These are phyloP conservation scores for Brachionichthys hirsutus DNA, from an alignment of 2,113 vertebrate species.

Conservation along the genomic window DNA sequence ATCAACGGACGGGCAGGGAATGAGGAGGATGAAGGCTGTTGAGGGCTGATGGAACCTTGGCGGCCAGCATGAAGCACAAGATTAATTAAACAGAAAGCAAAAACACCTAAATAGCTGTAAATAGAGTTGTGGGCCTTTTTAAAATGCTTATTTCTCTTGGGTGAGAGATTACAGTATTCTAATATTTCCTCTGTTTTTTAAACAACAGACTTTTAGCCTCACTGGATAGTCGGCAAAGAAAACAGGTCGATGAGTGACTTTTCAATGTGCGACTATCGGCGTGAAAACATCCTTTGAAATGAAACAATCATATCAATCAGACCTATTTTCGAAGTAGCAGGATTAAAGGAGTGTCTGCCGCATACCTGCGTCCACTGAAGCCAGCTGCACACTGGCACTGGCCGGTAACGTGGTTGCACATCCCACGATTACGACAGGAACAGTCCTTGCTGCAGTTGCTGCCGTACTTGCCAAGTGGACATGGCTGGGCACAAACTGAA, in stretches of 20 bases:
- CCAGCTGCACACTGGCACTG: conserved; percentile 91
- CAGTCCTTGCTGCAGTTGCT: conserved; percentile 97
- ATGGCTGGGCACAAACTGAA: conserved; percentile 94
- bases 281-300: conserved; percentile 41
- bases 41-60: too few species aligned
- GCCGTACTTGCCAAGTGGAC: conserved; percentile 89
- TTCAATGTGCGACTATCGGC: conserved; percentile 32
- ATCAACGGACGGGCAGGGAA: conserved; percentile 67
- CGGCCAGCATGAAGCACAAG: conserved; percentile 37
- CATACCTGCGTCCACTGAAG: conserved; percentile 94
- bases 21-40: conserved; percentile 51
- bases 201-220: conserved; percentile 48
- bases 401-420: conserved; percentile 92
- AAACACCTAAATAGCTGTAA: conserved; percentile 48
- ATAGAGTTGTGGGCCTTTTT: conserved; percentile 59
- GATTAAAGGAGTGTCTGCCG: conserved; percentile 20
- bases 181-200: conserved; percentile 39
- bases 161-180: conserved; percentile 18
- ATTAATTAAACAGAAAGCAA: conserved; percentile 70
- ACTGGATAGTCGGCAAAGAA: conserved; percentile 60
- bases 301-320: conserved; percentile 55
- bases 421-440: conserved; percentile 92
- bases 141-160: conserved; percentile 47
- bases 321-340: conserved; percentile 43
- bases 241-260: conserved; percentile 55